Conservation (phyloP, 2,113 vertebrate species). For the Corythornis vintsioides region DNA sequence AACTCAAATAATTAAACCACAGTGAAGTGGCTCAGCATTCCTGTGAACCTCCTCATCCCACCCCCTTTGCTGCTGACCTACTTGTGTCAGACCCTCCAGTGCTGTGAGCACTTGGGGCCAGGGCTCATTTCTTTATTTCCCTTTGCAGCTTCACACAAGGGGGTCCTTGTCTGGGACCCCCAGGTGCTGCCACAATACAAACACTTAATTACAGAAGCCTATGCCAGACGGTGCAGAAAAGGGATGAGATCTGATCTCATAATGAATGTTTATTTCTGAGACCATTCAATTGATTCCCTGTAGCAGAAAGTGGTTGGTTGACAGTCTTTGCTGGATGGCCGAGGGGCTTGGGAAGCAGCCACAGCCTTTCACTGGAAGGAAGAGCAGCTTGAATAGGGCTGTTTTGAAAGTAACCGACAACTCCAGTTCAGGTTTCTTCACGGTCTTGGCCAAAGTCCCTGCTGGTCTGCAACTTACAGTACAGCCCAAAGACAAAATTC, state of each 20-base stretch:
- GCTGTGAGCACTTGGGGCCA: fast-evolving
- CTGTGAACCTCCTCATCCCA: not conserved
- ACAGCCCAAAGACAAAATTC: not conserved
- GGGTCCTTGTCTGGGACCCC: constrained; percentile 37
- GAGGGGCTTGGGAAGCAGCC: constrained; percentile 45
- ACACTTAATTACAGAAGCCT: constrained; percentile 33
- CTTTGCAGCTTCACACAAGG: not conserved
- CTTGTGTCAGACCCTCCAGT: constrained; percentile 20
- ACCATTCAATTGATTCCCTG: not conserved
- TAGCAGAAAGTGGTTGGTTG: constrained; percentile 15
- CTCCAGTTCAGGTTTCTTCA: not conserved
- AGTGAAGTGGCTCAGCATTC: not conserved
- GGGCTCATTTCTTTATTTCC: constrained; percentile 18
- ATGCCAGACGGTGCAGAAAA: not conserved
- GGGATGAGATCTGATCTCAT: constrained; percentile 9
- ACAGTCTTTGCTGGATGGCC: not conserved
- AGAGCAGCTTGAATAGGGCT: constrained; percentile 41
- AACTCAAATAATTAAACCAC: constrained; percentile 9
- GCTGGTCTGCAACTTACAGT: not conserved
- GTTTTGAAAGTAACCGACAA: not conserved
- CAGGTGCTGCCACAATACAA: constrained; percentile 41
- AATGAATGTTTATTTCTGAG: constrained; percentile 30
- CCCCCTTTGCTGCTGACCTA: constrained; percentile 17
- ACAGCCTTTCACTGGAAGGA: constrained; percentile 33
- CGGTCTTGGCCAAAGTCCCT: not conserved